A percentile compares a stretch with the other conserved stretches of the same genome.
Evolutionary conservation across 1,140 invertebrate species (phyloP).

Genomic region (Adelges cooleyi): DNA sequence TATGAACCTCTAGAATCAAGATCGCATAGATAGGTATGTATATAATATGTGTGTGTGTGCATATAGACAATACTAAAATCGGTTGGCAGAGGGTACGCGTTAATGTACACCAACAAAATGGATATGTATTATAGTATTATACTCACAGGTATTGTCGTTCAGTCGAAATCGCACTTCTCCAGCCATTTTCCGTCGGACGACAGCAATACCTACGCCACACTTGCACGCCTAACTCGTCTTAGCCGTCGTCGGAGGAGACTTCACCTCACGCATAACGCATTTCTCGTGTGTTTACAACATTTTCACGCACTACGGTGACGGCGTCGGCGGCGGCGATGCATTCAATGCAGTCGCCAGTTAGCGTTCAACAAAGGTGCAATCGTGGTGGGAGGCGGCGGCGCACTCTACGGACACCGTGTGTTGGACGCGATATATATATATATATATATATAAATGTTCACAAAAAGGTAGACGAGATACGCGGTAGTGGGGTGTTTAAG

Average conservation of each 20-base stretch:
- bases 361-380: slow-evolving; percentile 19
- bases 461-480: too few species aligned
- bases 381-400: not conserved
- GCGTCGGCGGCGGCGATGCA: not conserved
- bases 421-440: not conserved
- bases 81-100: too few species aligned
- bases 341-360: not conserved
- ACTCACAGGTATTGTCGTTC: slow-evolving; percentile 18
- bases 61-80: too few species aligned
- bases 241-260: not conserved
- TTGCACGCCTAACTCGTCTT: not conserved
- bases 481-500: too few species aligned
- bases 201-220: not conserved
- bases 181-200: not conserved
- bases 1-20: too few species aligned
- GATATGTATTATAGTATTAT: too few species aligned
- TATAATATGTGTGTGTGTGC: too few species aligned
- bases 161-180: slow-evolving; percentile 18
- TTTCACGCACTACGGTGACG: not conserved
- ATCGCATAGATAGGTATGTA: too few species aligned
- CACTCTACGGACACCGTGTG: not conserved
- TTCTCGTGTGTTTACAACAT: slow-evolving; percentile 8
- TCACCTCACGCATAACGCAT: not conserved
- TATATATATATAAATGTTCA: too few species aligned
- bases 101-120: too few species aligned